These are phyloP conservation scores for Xyrichtys novacula DNA, from an alignment of 2,797 vertebrate species.

Conservation along the genomic window DNA sequence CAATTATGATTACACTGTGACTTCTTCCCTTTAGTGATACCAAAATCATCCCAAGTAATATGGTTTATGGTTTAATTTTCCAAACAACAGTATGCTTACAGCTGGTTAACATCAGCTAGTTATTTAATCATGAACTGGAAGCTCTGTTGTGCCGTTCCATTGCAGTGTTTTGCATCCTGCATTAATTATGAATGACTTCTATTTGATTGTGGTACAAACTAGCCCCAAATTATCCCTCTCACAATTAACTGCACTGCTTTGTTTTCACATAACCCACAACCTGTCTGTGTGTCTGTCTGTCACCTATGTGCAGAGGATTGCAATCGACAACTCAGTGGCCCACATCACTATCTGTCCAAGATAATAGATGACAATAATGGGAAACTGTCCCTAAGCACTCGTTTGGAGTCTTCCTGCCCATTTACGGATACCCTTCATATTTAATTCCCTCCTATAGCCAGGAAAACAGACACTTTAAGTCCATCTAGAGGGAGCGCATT, in stretches of 20 bases:
- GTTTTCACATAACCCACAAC: conserved; percentile 74
- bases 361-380: conserved; percentile 86
- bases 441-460: conserved; percentile 81
- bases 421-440: conserved; percentile 83
- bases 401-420: conserved; percentile 84
- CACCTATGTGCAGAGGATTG: conserved; percentile 59
- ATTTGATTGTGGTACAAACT: conserved; percentile 57
- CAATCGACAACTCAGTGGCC: conserved; percentile 67
- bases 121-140: conserved; percentile 55
- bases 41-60: background rate
- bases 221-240: conserved; percentile 49
- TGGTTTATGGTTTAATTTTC: conserved; percentile 17
- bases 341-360: conserved; percentile 75
- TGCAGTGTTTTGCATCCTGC: conserved; percentile 41
- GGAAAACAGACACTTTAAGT: conserved; percentile 85
- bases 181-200: conserved; percentile 65
- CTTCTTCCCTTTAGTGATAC: conserved; percentile 8
- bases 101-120: conserved; percentile 36
- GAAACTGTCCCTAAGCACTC: conserved; percentile 83
- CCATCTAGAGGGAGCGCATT: conserved; percentile 82
- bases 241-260: conserved; percentile 59
- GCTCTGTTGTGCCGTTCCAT: conserved; percentile 36
- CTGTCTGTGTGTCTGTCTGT: conserved; percentile 60
- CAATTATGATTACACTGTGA: conserved; percentile 21
- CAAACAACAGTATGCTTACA: conserved; percentile 25